A percentile compares a stretch with the other conserved stretches of the same genome.
phyloP scores from a whole-genome alignment of 2,113 vertebrate species.

The Damaliscus lunatus region DNA sequence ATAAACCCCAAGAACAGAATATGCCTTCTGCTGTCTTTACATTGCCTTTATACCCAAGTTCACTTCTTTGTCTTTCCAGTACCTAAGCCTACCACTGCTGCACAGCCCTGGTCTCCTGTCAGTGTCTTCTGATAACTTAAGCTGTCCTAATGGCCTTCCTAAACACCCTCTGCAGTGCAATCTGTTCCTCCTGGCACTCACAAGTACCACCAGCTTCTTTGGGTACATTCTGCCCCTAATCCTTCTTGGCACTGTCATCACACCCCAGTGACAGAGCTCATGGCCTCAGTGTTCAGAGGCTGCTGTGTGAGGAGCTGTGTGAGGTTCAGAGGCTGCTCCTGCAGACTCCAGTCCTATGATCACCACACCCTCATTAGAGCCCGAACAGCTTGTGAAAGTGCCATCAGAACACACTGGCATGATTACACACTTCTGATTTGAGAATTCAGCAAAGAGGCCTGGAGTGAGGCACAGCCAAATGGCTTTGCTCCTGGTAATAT shows the following conservation, averaged over 20 bases:
- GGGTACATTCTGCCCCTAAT: conserved; percentile 40
- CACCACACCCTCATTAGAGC: not conserved
- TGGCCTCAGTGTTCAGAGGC: not conserved
- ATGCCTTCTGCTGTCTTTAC: not conserved
- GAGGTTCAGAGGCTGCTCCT: not conserved
- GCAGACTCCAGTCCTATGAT: not conserved
- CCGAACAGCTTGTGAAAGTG: not conserved
- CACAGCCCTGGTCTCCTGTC: not conserved
- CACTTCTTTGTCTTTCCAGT: not conserved
- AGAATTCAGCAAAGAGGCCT: conserved; percentile 23
- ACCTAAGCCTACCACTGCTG: not conserved
- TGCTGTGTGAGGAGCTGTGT: not conserved
- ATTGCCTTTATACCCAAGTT: not conserved
- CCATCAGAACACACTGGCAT: conserved; percentile 25
- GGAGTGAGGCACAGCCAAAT: conserved; percentile 3
- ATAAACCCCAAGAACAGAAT: not conserved
- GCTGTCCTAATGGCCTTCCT: conserved; percentile 49
- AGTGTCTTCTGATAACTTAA: conserved; percentile 32
- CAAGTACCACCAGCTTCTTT: not conserved
- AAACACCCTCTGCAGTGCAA: conserved; percentile 46
- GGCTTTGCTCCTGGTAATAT: conserved; percentile 26
- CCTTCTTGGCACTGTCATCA: conserved; percentile 5
- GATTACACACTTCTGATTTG: not conserved
- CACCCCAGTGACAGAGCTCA: not conserved
- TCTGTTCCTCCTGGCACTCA: conserved; percentile 61